A percentile compares a stretch with the other conserved stretches of the same genome.
Evolutionary conservation across 2,888 invertebrate species (phyloP).

Genomic region (Keiferia lycopersicella): DNA sequence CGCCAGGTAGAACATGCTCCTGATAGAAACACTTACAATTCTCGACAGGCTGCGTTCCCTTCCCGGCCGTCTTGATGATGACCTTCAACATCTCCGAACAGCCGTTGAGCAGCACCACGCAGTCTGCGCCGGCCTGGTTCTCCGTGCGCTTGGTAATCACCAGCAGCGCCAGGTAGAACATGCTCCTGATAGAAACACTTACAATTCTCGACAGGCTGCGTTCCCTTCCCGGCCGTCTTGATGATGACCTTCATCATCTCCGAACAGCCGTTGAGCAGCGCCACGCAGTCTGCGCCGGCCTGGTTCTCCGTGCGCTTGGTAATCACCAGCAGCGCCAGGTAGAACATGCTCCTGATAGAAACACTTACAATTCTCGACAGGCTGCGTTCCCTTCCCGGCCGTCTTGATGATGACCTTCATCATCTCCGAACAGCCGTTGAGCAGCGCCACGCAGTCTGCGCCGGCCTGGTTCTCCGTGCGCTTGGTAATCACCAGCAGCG

Average conservation of each 20-base stretch:
- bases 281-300: slow-evolving; percentile 89
- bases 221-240: slow-evolving; percentile 81
- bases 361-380: no score
- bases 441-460: slow-evolving; percentile 89
- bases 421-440: slow-evolving; percentile 91
- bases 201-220: no score
- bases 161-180: not conserved
- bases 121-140: slow-evolving; percentile 86
- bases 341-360: slow-evolving; percentile 83
- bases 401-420: slow-evolving; percentile 90
- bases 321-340: slow-evolving; percentile 88
- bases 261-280: slow-evolving; percentile 88
- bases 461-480: slow-evolving; percentile 71
- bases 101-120: slow-evolving; percentile 89
- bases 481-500: not conserved
- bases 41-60: slow-evolving; percentile 85
- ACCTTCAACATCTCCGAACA: slow-evolving; percentile 91
- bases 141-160: slow-evolving; percentile 38
- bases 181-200: no score
- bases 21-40: slow-evolving; percentile 75
- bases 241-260: slow-evolving; percentile 92
- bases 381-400: slow-evolving; percentile 56
- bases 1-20: slow-evolving; percentile 92
- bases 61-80: slow-evolving; percentile 87
- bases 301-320: slow-evolving; percentile 66